phyloP scores from a whole-genome alignment of 2,888 invertebrate genomes.

The Rotaria socialis region DNA sequence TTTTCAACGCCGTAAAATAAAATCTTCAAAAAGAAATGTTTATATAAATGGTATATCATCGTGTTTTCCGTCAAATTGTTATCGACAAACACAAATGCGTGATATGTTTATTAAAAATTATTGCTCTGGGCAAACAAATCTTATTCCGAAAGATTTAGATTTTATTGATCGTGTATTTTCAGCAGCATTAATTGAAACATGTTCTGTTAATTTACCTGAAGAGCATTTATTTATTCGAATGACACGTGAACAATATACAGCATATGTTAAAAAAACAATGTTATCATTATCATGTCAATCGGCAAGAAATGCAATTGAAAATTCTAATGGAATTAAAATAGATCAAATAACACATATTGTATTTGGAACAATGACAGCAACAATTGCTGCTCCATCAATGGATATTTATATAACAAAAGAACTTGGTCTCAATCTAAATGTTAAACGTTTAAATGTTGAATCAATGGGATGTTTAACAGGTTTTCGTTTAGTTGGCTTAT shows the following conservation, averaged over 20 bases:
- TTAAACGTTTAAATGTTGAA: conserved; percentile 11
- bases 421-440: background rate
- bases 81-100: background rate
- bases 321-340: background rate
- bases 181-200: background rate
- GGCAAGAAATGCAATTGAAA: background rate
- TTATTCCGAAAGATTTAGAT: background rate
- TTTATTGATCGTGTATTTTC: background rate
- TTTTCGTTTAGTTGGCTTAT: conserved; percentile 8
- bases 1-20: too few relatives aligned
- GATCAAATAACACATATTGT: background rate
- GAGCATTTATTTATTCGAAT: background rate
- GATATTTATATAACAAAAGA: background rate
- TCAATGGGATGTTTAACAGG: conserved; percentile 13
- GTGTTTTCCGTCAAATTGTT: background rate
- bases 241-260: background rate
- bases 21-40: background rate
- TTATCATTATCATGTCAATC: background rate
- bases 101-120: background rate
- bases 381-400: background rate
- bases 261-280: background rate
- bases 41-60: background rate
- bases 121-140: background rate
- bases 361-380: background rate
- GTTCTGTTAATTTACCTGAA: background rate